phyloP scores from a whole-genome alignment of 2,113 vertebrate species.

The Holacanthus passer region DNA sequence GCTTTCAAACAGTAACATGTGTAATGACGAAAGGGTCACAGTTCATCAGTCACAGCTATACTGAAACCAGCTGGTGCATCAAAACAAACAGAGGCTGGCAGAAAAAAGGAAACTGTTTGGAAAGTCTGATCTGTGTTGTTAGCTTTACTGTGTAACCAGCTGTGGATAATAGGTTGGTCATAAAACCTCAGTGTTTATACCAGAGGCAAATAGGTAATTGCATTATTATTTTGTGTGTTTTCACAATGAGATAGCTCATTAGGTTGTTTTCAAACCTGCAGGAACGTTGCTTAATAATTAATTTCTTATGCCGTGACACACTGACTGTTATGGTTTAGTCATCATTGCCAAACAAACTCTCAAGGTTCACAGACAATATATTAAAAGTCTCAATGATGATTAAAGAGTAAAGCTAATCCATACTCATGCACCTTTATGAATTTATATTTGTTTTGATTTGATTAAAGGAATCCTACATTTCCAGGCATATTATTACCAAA shows the following conservation, averaged over 20 bases:
- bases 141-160: constrained; percentile 22
- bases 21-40: constrained; percentile 63
- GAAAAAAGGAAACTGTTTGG: constrained; percentile 16
- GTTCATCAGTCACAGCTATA: constrained; percentile 57
- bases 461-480: background rate
- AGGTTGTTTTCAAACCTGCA: constrained; percentile 17
- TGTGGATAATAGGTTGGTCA: background rate
- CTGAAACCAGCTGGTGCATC: constrained; percentile 64
- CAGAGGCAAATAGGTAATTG: background rate
- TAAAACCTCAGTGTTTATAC: background rate
- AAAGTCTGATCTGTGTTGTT: constrained; percentile 35
- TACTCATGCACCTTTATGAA: background rate
- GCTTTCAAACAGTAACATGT: constrained; percentile 46
- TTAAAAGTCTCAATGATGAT: too few relatives aligned
- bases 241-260: background rate
- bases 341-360: background rate
- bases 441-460: background rate
- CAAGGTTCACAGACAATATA: background rate
- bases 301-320: background rate
- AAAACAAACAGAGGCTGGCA: constrained; percentile 63
- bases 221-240: background rate
- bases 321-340: background rate
- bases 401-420: background rate
- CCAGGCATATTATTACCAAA: background rate
- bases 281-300: background rate